phyloP scores from a whole-genome alignment of 2,113 vertebrate genomes.

The Campylomormyrus tamandua region DNA sequence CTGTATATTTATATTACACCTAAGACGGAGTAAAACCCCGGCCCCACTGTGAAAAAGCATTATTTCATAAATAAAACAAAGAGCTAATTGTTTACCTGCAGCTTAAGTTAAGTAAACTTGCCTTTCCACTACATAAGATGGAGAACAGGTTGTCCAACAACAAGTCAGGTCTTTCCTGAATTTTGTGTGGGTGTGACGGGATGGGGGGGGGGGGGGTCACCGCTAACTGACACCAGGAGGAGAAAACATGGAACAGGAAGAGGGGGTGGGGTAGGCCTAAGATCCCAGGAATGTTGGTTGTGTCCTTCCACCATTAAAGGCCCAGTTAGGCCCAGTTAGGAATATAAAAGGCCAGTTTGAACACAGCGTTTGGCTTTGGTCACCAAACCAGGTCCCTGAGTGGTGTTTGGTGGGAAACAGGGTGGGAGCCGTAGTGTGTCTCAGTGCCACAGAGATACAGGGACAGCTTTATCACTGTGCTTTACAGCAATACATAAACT shows the following conservation, averaged over 20 bases:
- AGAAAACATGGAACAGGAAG: not conserved
- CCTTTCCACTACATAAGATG: not conserved
- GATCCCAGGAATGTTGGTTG: not conserved
- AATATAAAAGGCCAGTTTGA: slow-evolving; percentile 14
- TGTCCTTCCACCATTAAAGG: not conserved
- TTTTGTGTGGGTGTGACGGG: not conserved
- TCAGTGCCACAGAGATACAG: not conserved
- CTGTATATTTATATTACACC: not conserved
- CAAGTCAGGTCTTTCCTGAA: not conserved
- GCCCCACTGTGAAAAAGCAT: not conserved
- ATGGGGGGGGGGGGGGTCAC: not conserved
- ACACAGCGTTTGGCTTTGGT: not conserved
- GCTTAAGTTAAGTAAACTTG: not conserved
- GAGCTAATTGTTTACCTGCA: not conserved
- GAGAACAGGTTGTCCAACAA: not conserved
- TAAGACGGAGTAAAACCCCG: not conserved
- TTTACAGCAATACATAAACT: not conserved
- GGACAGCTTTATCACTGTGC: not conserved
- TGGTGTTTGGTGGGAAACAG: not conserved
- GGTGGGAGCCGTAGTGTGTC: not conserved
- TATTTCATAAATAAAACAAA: not conserved
- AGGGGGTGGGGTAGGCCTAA: not conserved
- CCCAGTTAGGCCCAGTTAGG: slow-evolving; percentile 36
- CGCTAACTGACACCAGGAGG: not conserved
- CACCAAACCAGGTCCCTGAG: not conserved